Evolutionary conservation across 2,113 vertebrate genomes (phyloP).

Genomic region (Ciconia stormi): DNA sequence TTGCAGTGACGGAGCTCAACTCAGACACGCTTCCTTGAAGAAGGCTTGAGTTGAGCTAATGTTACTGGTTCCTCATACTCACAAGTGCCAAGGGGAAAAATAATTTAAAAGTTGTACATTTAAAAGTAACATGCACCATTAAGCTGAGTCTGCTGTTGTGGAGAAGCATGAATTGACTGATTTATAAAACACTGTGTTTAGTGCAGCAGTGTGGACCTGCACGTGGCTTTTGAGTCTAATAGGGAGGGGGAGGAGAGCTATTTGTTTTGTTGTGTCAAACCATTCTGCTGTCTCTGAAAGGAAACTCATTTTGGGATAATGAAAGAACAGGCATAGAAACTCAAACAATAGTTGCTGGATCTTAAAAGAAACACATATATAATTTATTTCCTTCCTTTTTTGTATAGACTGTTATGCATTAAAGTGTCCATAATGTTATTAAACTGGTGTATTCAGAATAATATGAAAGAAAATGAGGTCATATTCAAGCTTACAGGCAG

Average conservation of each 20-base stretch:
- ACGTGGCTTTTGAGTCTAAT: conserved; percentile 32
- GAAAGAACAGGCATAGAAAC: conserved; percentile 43
- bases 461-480: conserved; percentile 13
- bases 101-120: conserved; percentile 13
- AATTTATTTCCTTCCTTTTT: conserved; percentile 53
- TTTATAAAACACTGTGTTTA: conserved; percentile 30
- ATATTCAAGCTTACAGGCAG: background rate
- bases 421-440: conserved; percentile 20
- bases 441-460: background rate
- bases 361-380: conserved; percentile 18
- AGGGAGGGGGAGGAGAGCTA: conserved; percentile 37
- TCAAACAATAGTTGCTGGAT: conserved; percentile 34
- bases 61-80: background rate
- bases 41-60: background rate
- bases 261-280: conserved; percentile 53
- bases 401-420: conserved; percentile 7
- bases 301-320: conserved; percentile 63
- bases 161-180: conserved; percentile 28
- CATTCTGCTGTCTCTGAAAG: conserved; percentile 58
- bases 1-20: background rate
- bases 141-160: conserved; percentile 18
- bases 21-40: background rate
- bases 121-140: conserved; percentile 40
- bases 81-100: background rate
- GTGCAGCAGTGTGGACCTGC: conserved; percentile 25